Base-by-base conservation (phyloP, 2,113 vertebrate genomes). In the Channa argus region DNA sequence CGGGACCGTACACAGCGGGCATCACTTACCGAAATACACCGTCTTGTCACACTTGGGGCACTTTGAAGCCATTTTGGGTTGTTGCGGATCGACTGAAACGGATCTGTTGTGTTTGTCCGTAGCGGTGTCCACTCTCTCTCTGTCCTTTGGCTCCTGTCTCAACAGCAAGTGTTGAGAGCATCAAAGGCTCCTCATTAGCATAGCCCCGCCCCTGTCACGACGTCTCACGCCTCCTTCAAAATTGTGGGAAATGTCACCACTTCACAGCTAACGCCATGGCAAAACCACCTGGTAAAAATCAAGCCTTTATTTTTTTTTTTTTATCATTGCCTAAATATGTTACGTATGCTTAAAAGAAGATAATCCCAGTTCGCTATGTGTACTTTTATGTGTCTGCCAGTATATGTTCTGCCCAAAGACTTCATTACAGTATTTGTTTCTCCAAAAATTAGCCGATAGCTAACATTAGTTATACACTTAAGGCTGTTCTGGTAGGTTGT, bases 1-100 rank as follows among this genome's bases (percentile, higher is more conserved):
- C 34, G 2, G 2, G 3, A 47, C 5, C 2, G 5, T 11, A 44
- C 1, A 68, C 71, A 72, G 3, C 8, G 4, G 24, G 5, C 24
- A 61, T 39, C 9, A 94, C 96, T 96, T 83, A 97, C 97, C 97
- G 72, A 98, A 98, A 88, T 98, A 98, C 68, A 98, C 97, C 38
- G 96, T 96, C 93, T 97, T 97, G 44, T 97, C 96, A 88, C 97
- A 98, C 92, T 97, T 98, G 52, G 97, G 96, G 79, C 97, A 98
- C 90, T 97, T 97, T 86, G 97, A 97, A 67, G 97, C 93, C 97
- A 98, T 98, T 89, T n/a, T 85, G 63, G 14, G 65, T 13, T 14
- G 62, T 33, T 41, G 13, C 8, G 58, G 44, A 38, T 74, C 67
- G 81, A 68, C 53, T 63, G 77, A 50, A 72, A 62, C 75, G 66